These are phyloP conservation scores for Athalia circularis DNA, from an alignment of 2,888 invertebrate genomes.

Conservation along the genomic window DNA sequence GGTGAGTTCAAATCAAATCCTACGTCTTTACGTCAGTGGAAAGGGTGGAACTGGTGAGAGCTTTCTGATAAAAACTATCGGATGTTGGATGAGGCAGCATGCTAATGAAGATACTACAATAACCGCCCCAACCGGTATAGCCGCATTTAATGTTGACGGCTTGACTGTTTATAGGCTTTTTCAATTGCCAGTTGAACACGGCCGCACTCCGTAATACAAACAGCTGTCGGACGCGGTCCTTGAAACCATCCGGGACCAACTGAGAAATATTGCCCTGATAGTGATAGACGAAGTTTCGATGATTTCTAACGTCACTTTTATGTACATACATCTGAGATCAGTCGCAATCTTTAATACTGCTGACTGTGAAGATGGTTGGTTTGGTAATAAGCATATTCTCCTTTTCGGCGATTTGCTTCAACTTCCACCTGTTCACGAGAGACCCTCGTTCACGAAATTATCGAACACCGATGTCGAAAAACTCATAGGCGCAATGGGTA, in stretches of 20 bases:
- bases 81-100: too few species aligned
- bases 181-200: too few species aligned
- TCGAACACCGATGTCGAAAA: slow-evolving; percentile 54
- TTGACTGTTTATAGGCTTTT: slow-evolving; percentile 59
- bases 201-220: slow-evolving; percentile 44
- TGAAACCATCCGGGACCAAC: slow-evolving; percentile 52
- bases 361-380: slow-evolving; percentile 58
- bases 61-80: slow-evolving; percentile 51
- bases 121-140: slow-evolving; percentile 10
- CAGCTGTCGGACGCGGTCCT: slow-evolving; percentile 55
- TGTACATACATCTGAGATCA: slow-evolving; percentile 57
- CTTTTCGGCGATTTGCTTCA: slow-evolving; percentile 59
- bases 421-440: slow-evolving; percentile 59
- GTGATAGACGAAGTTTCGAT: slow-evolving; percentile 39
- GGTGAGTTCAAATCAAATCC: slow-evolving; percentile 45
- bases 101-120: slow-evolving; percentile 32
- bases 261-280: slow-evolving; percentile 54
- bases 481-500: slow-evolving; percentile 55
- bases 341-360: slow-evolving; percentile 58
- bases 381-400: slow-evolving; percentile 50
- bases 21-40: slow-evolving; percentile 57
- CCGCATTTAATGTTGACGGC: slow-evolving; percentile 61
- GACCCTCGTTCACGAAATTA: slow-evolving; percentile 57
- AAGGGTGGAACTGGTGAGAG: slow-evolving; percentile 62
- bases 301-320: slow-evolving; percentile 50